Base-by-base conservation (phyloP, 2,888 invertebrate species). In the Drosophila crucigera region DNA sequence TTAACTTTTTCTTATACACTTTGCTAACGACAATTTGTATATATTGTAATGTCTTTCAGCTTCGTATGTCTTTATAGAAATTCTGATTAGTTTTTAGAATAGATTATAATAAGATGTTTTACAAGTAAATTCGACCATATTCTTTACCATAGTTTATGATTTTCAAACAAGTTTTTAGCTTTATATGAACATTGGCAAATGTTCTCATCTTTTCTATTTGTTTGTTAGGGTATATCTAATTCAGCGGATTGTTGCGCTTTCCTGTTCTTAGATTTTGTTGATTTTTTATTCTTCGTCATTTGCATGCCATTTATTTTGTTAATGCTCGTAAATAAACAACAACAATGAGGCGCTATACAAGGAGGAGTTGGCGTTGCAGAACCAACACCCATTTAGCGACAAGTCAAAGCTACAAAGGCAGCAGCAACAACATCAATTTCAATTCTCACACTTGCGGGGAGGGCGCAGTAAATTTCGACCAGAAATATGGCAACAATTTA, bases 401-500 rank as follows among this genome's bases (percentile, higher is more conserved):
- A 73, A 72, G 54, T 74, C 67, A 55, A 67, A 61, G 83, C 76
- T 69, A 73, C 75, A 81, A 55, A 64, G 75, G 71, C 70, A 63
- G 39, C 65, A 76, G 77, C 80, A 79, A 61, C 82, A 86, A 82
- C 81, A 88, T 91, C 87, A 91, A 91, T 91, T 89, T 91, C 83
- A 89, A 91, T 91, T 89, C 86, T 77, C 82, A 84, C 82, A 80
- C 71, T 82, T 75, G 78, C 25, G 30, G 39, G 33, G 33, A 11
- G 33, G 10, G n/a, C 67, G 50, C 54, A 75, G 80, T 61, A 68
- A 68, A 78, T 71, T 68, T 80, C 73, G 66, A 62, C 19, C 50
- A 80, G 78, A 91, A 91, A 83, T 80, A 91, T 91, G 78, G 81
- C 89, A 82, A 84, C 91, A 91, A 91, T 91, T 91, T 91, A 91